Base-by-base conservation (phyloP, 2,888 invertebrate genomes). In the Mesochorus sp. region DNA sequence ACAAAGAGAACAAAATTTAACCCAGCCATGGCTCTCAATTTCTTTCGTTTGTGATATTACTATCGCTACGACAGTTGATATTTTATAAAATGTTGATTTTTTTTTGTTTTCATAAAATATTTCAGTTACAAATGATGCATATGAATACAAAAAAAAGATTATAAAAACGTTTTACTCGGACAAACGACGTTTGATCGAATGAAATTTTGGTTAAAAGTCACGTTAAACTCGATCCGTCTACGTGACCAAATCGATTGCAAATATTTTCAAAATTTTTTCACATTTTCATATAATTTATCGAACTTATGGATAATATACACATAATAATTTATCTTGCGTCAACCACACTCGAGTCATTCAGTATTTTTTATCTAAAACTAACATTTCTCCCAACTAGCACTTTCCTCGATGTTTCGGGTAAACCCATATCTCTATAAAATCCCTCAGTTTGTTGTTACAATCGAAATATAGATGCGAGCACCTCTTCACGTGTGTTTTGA, bases 311-410 rank as follows among this genome's bases (percentile, higher is more conserved):
- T n/a, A n/a, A n/a, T n/a, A n/a, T n/a, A n/a, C n/a, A n/a, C n/a
- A n/a, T n/a, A n/a, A n/a, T 62, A 34, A 42, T 51, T 71, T 53
- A 66, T 76, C 71, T 55, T 59, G 70, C 42, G 71, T 57, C 42
- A 28, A 28, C 53, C 51, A 71, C 53, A 61, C 66, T 59, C 71
- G 59, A 44, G 17, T 53, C 59, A 61, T 72, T 44, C 61, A 72
- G 72, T 66, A 44, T 31, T 68, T 66, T 28, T 42, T 24, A 51
- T 42, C 26, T 31, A 47, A 72, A 76, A 12, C 49, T 37, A 76
- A 64, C 57, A 71, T 64, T 71, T 59, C 53, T 37, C 24, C 26
- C 55, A 26, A 31, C 44, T 24, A 39, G 31, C 26, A 47, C 31
- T 39, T 21, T 24, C 26, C 57, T 8, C 17, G 47, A 68, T 66